Evolutionary conservation across 2,888 invertebrate genomes (phyloP).

Genomic region (Andricus quercusramuli): DNA sequence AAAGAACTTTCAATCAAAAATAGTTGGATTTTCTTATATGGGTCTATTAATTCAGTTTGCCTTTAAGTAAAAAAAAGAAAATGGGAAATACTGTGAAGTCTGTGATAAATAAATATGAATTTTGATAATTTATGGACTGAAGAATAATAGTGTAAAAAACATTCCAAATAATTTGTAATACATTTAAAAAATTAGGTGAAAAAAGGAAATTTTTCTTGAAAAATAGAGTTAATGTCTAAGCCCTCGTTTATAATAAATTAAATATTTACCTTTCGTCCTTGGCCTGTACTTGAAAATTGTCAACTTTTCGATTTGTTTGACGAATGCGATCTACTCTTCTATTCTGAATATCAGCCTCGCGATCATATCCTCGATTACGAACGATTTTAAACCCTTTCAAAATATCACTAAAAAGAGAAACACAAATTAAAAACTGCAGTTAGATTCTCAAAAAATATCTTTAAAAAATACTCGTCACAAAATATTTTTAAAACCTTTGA

Average conservation of each 20-base stretch:
- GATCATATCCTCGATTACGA: conserved; percentile 78
- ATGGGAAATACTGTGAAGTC: too few relatives aligned
- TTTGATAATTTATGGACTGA: too few relatives aligned
- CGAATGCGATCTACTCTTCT: conserved; percentile 71
- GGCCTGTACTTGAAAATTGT: not conserved
- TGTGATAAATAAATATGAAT: too few relatives aligned
- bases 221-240: too few relatives aligned
- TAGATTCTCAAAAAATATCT: conserved; percentile 2
- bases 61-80: too few relatives aligned
- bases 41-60: too few relatives aligned
- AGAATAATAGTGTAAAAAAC: too few relatives aligned
- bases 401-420: conserved; percentile 82
- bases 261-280: not conserved
- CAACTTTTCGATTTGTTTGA: conserved; percentile 33
- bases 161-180: too few relatives aligned
- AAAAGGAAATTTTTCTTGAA: too few relatives aligned
- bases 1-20: too few relatives aligned
- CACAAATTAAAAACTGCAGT: conserved; percentile 40
- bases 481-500: conserved; percentile 46
- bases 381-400: conserved; percentile 90
- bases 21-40: too few relatives aligned
- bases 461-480: not conserved
- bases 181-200: too few relatives aligned
- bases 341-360: conserved; percentile 68
- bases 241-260: not conserved